These are phyloP conservation scores for Brachyhypopomus occidentalis DNA, from an alignment of 2,113 vertebrate species.

Conservation along the genomic window DNA sequence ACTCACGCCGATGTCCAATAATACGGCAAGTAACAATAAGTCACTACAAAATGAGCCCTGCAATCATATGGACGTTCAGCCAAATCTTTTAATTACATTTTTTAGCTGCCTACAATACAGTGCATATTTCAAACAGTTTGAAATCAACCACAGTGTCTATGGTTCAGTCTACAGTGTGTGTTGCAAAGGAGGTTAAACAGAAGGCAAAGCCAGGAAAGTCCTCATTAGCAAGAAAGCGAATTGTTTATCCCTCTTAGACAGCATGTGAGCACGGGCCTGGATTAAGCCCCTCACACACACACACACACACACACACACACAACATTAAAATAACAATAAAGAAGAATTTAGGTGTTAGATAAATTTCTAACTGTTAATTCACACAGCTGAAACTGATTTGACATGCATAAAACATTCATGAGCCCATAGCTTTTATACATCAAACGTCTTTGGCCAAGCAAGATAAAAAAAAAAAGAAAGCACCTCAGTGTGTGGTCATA, in stretches of 20 bases:
- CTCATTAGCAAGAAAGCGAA: not conserved
- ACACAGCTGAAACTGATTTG: slow-evolving; percentile 11
- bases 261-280: not conserved
- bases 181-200: not conserved
- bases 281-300: not conserved
- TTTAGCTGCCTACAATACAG: not conserved
- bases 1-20: slow-evolving; percentile 35
- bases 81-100: not conserved
- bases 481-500: too few relatives aligned
- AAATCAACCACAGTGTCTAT: not conserved
- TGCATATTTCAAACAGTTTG: not conserved
- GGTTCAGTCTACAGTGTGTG: not conserved
- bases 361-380: not conserved
- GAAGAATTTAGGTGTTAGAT: not conserved
- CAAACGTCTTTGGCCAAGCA: too few relatives aligned
- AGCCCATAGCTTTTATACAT: too few relatives aligned
- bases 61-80: not conserved
- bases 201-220: not conserved
- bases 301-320: not conserved
- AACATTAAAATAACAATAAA: not conserved
- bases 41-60: not conserved
- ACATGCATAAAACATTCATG: not conserved
- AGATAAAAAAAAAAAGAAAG: too few relatives aligned
- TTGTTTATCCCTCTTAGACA: not conserved
- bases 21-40: slow-evolving; percentile 36